These are phyloP conservation scores for Apodemia duryi DNA, from an alignment of 2,888 invertebrate species.

Conservation along the genomic window DNA sequence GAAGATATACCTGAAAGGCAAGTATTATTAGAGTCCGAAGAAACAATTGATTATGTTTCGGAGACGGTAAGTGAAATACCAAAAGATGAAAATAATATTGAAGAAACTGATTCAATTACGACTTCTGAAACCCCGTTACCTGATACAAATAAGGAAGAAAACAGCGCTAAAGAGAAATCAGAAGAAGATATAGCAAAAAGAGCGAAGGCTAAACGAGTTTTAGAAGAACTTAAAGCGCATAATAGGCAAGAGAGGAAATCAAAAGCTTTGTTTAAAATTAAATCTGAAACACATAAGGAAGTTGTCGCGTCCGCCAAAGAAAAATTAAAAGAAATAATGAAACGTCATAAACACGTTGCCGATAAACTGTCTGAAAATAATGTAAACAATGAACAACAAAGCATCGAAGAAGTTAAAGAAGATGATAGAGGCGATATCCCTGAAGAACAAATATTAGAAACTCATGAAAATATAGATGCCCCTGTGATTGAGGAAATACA, in stretches of 20 bases:
- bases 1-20: constrained; percentile 26
- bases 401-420: constrained; percentile 37
- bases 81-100: constrained; percentile 23
- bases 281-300: constrained; percentile 67
- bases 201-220: constrained; percentile 47
- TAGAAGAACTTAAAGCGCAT: constrained; percentile 49
- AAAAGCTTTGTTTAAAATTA: constrained; percentile 68
- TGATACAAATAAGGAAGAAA: constrained; percentile 32
- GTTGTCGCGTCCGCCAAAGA: constrained; percentile 73
- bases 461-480: constrained; percentile 15
- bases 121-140: constrained; percentile 27
- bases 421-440: constrained; percentile 60
- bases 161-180: constrained; percentile 32
- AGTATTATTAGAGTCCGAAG: constrained; percentile 23
- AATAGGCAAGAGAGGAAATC: constrained; percentile 59
- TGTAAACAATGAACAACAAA: constrained; percentile 40
- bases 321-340: constrained; percentile 72
- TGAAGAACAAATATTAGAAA: constrained; percentile 37
- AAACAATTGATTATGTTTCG: constrained; percentile 23
- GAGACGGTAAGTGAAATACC: constrained; percentile 21
- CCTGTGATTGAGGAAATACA: constrained; percentile 20
- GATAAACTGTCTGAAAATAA: constrained; percentile 52
- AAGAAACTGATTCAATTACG: constrained; percentile 18
- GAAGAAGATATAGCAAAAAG: constrained; percentile 35
- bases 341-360: constrained; percentile 66